These are phyloP conservation scores for Tribolium castaneum DNA, from an alignment of 1,140 invertebrate genomes.

Conservation along the genomic window DNA sequence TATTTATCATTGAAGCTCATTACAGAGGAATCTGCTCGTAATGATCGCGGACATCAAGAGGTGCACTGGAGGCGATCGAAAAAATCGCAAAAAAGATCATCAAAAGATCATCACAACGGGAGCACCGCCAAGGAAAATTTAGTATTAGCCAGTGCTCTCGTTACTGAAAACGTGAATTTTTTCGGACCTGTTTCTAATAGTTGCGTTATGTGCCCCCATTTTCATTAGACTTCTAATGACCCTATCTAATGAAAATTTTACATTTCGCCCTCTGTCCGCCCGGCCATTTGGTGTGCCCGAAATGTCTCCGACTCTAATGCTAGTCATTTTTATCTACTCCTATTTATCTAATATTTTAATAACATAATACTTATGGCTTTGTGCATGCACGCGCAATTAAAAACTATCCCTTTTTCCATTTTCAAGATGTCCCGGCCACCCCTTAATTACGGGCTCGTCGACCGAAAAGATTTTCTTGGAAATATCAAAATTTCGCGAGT, in stretches of 20 bases:
- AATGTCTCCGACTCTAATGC: not conserved
- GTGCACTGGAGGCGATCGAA: not conserved
- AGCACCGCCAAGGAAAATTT: too few species aligned
- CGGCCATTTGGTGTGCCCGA: not conserved
- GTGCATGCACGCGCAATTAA: not conserved
- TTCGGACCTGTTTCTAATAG: too few species aligned
- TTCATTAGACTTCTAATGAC: not conserved
- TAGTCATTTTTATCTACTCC: not conserved
- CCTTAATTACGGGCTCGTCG: not conserved
- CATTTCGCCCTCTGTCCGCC: not conserved
- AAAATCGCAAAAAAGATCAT: not conserved
- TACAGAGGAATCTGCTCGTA: slow-evolving; percentile 44
- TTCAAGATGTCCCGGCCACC: not conserved
- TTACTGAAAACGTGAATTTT: too few species aligned
- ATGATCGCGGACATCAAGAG: slow-evolving; percentile 27
- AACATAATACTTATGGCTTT: not conserved
- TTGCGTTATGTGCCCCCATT: not conserved
- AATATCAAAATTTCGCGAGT: not conserved
- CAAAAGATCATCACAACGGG: not conserved
- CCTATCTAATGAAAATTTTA: not conserved
- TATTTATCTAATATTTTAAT: not conserved
- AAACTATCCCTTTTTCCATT: not conserved
- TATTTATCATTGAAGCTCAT: slow-evolving; percentile 56
- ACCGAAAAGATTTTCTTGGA: not conserved
- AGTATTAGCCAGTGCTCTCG: too few species aligned